Conservation (phyloP, 2,888 invertebrate species). For the Tupiocoris notatus region DNA sequence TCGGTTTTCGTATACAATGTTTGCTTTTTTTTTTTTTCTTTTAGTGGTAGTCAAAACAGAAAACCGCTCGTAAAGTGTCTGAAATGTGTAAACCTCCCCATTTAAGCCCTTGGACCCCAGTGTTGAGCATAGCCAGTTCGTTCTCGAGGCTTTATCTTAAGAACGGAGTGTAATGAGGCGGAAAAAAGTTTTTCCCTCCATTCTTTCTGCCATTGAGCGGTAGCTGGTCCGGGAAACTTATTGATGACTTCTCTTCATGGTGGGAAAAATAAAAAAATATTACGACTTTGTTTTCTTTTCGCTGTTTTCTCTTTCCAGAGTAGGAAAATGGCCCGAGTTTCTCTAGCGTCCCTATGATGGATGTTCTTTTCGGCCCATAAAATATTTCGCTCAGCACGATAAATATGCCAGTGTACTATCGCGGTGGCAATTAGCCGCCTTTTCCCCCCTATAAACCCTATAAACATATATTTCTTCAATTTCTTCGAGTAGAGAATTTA, state of each 20-base stretch:
- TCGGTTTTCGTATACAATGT: too few species aligned
- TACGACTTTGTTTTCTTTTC: background rate
- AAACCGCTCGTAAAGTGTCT: constrained; percentile 3
- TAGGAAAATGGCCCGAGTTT: background rate
- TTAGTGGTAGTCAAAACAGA: background rate
- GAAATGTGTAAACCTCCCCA: too few species aligned
- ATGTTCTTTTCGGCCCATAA: background rate
- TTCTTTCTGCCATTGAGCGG: background rate
- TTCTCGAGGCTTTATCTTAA: background rate
- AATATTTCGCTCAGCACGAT: too few species aligned
- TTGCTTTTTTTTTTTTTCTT: background rate
- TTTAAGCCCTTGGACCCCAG: background rate
- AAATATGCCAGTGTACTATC: too few species aligned
- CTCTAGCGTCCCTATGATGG: background rate
- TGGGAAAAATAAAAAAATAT: background rate
- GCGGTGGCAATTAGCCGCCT: too few species aligned
- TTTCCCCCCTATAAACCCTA: too few species aligned
- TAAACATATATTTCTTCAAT: too few species aligned
- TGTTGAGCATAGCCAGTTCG: background rate
- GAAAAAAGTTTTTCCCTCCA: constrained; percentile 2
- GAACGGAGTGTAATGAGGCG: background rate
- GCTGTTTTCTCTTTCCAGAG: background rate
- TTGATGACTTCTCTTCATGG: background rate
- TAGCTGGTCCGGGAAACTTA: background rate
- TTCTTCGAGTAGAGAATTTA: too few species aligned